Base-by-base conservation (phyloP, 2,888 invertebrate species). In the Temnothorax rugatulus region DNA sequence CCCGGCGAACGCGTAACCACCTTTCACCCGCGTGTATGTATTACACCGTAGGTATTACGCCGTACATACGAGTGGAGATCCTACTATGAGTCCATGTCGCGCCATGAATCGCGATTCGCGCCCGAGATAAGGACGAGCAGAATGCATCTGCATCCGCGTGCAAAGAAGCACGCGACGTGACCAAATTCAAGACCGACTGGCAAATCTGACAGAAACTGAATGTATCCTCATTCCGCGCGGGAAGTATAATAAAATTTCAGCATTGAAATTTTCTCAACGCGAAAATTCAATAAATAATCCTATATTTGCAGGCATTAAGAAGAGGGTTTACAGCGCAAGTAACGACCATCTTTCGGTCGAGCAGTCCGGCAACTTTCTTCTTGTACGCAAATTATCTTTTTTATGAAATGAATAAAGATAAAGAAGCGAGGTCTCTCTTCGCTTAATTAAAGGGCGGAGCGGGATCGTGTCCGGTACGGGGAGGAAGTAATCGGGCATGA, bases 21-120 rank as follows among this genome's bases (percentile, higher is more conserved):
- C 87, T 89, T 88, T 87, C 87, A 85, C 88, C 83, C 83, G 85
- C 73, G 71, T 63, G 54, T 82, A 44, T 83, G 66, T 77, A 79
- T 86, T 83, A 71, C 73, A 47, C 57, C 52, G 71, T 76, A 63
- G 79, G 18, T 83, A 54, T 54, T 54, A 54, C 52, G 52, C 52
- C 52, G 52, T 54, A 85, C 83, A 79, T 63, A 59, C 69, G 52
- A 83, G 82, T 5, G 44, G 44, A 41, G 63, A 47, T 25, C 64
- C 69, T 50, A n/a, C 76, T 50, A 50, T 25, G 82, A 11, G 74
- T 50, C 21, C 50, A 34, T 59, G 41, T 47, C 64, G 66, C 34
- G 63, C 41, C 61, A 38, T 63, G 66, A 71, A 68, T 84, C 79
- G 83, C 69, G 86, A 86, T 86, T 57, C 57, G 57, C 63, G 71